Base-by-base conservation (phyloP, 2,888 invertebrate species). In the Catocala sponsa region DNA sequence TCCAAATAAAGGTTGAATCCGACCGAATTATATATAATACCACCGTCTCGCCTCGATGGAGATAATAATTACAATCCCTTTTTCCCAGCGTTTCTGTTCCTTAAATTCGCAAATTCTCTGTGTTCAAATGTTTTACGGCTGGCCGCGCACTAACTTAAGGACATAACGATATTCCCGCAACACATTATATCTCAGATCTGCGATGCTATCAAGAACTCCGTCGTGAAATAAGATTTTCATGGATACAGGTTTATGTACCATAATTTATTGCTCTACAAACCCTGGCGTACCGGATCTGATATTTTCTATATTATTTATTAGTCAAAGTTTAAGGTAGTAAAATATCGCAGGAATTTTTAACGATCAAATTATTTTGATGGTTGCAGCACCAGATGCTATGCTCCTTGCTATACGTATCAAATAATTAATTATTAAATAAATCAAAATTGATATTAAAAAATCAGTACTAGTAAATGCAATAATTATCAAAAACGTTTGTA, bases 221-320 rank as follows among this genome's bases (percentile, higher is more conserved):
- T 59, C 54, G 52, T 63, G 69, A 68, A 74, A 68, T 72, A 64
- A 55, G 59, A 65, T 67, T 59, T 66, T 61, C 60, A 42, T 56
- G 54, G 25, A 52, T 55, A 56, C 63, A 61, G 65, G 66, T 74
- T 79, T 76, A 79, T 65, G 67, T 41, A 33, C 55, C 55, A 70
- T 76, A 70, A 71, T 70, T 74, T 65, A 76, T 58, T 32, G 51
- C 48, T 54, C 25, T 44, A 11, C 63, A 72, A 75, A 67, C 57
- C 53, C 47, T 38, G 6, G 35, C 35, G 7, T 38, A 25, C 25
- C 25, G 25, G 25, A 25, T 25, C 25, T 25, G 35, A 38, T 0
- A 38, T 38, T 38, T 9, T 38, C 9, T 38, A 38, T 38, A 6
- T 38, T 38, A 9, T 9, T 7, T 38, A 38, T 6, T 38, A 38